Evolutionary conservation across 2,888 invertebrate species (phyloP), one percentile per base, ranked within the genome.

Genomic region (Colletes collaris): DNA sequence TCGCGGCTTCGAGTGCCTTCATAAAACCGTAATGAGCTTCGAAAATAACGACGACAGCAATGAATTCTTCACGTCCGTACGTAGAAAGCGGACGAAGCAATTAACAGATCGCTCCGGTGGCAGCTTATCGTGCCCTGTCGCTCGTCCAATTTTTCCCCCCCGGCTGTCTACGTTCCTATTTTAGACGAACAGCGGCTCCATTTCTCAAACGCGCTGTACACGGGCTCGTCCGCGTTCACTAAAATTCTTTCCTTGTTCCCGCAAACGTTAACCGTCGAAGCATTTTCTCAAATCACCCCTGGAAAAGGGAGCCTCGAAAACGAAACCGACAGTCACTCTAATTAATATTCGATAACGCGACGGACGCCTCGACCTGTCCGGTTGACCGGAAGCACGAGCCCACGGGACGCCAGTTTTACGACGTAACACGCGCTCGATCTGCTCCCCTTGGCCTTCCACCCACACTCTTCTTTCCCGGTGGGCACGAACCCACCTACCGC

Each of bases 401-500:
- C 52, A 52, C 58, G 66, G 72, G 86, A 74, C 69, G 72, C 62
- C 58, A 40, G 49, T 63, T 76, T 27, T 77, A 82, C 86, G 80
- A 86, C 79, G 82, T 68, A 79, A 27, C 76, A 53, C 76, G 44
- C 66, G 60, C 70, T 59, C 70, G 70, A 75, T 16, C 58, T 37
- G 19, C 13, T 56, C 75, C 49, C 65, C 52, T 58, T 46, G 50
- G n/a, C 40, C 65, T 67, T 46, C 60, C 16, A 27, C 37, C 8
- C 19, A 1, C 58, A 62, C 53, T 86, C 86, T 84, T 84, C 68
- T 67, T 76, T 67, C 27, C 7, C 44, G 44, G 44, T 46, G 8
- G 6, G 84, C 87, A 80, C 85, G 82, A 83, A 85, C 87, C 76
- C 76, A 71, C 80, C 19, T 0, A 50, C 50, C 16, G 59, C 64